Evolutionary conservation across 64 coral and sea anemone species (phyloP), one percentile per base, ranked within the genome.

Genomic region (Montipora cactus): DNA sequence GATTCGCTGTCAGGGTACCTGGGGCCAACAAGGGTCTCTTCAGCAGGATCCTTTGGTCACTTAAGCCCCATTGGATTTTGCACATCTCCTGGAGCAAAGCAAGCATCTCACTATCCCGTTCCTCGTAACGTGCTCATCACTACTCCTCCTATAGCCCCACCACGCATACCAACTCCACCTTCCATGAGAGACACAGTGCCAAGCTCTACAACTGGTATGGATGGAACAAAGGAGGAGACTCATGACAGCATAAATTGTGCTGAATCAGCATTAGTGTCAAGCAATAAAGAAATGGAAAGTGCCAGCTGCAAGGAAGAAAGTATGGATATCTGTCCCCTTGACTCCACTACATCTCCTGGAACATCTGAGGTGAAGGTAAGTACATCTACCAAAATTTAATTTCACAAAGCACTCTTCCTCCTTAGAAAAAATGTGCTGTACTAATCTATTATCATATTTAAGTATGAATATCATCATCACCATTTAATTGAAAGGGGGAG

Each of bases 31-130:
- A 91, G 98, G 21, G 80, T 92, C 64, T 99, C 98, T 37, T 99
- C 98, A 23, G 92, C 98, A 13, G 95, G 98, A 49, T 99, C 98
- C 50, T 96, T 96, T 92, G 98, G 98, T 51, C 98, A 99, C 87
- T 75, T 99, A 59, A 99, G 95, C 44, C 95, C 98, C 8, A 91
- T 96, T 84, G 98, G 92, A 13, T 90, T 99, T 16, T 96, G 95
- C 61, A 95, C 98, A n/a, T 95, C 95, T 19, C 74, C 67, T 64
- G 95, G 84, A 80, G 92, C 67, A 78, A 90, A 59, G 77, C 94
- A 82, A 84, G 84, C 85, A 53, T 49, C 74, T 70, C 66, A 64
- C 67, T 94, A 64, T 81, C 73, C 87, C n/a, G 37, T n/a, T 90
- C 53, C 75, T 51, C 19, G 64, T 55, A 83, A 71, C 82, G 64